Base-by-base conservation (phyloP, 2,888 invertebrate genomes). In the Agrochola circellaris region DNA sequence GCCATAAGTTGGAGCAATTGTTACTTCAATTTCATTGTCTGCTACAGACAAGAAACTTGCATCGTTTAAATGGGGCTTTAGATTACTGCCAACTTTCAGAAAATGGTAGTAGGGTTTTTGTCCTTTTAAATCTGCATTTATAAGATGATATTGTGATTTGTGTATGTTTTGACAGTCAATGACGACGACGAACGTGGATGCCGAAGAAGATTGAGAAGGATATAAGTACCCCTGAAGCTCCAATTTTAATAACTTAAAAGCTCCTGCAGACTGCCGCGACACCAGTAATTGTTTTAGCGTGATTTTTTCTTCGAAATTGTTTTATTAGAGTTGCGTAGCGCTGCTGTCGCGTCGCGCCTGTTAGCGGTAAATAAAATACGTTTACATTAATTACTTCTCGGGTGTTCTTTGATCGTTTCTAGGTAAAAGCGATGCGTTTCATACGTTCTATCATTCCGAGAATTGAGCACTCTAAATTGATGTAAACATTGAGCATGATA, bases 391-490 rank as follows among this genome's bases (percentile, higher is more conserved):
- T 30, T 2, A 26, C 9, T 73, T 42, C n/a, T 42, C 23, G 13
- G 60, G 34, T 42, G n/a, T 42, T 54, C 20, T 61, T 45, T 51
- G n/a, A 60, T 34, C 51, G 7, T 34, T 73, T 81, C 42, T 61
- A 45, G 1, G 51, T 61, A 61, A 26, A 17, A 15, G 5, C n/a
- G 30, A 42, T 34, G 17, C n/a, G 23, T 42, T 64, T n/a, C 48
- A 48, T n/a, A 74, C 20, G 30, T 26, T 34, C 20, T 15, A 64
- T 62, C 5, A 64, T 77, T 81, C 75, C 38, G 23, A 9, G 30
- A 81, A 82, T 51, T 17, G 9, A 34, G 76, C 82, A 75, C 42
- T 75, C 82, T 34, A 51, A 82, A 51, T 34, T n/a, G 13, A 56
- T 56, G 30, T 65, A 51, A 64, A 58, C 51, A 51, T 80, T 6